Conservation (phyloP, 1,140 invertebrate species). For the Camponotus vicinus region DNA sequence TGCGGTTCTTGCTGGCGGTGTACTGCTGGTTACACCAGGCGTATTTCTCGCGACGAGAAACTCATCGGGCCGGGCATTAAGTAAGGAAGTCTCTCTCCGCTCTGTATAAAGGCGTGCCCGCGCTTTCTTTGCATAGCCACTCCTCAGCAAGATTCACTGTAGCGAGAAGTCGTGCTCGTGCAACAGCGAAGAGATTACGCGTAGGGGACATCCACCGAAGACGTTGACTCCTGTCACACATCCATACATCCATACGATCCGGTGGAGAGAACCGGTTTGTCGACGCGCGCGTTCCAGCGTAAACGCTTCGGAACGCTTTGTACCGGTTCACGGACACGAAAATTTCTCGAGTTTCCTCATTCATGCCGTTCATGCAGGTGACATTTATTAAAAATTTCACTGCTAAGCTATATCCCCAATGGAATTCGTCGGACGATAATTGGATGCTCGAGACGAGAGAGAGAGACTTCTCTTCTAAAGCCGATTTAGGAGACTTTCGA, state of each 20-base stretch:
- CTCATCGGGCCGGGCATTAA: slow-evolving; percentile 17
- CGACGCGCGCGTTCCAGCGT: slow-evolving; percentile 21
- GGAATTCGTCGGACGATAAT: slow-evolving; percentile 46
- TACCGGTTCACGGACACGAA: background rate
- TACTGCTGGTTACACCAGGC: background rate
- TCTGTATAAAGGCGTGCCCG: slow-evolving; percentile 45
- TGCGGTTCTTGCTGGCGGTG: background rate
- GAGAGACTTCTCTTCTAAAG: slow-evolving; percentile 20
- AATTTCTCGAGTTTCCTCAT: slow-evolving; percentile 35
- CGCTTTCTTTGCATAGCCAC: slow-evolving; percentile 56
- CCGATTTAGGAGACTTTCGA: slow-evolving; percentile 36
- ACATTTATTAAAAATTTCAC: slow-evolving; percentile 57
- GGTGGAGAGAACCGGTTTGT: slow-evolving; percentile 41
- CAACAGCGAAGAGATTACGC: slow-evolving; percentile 21
- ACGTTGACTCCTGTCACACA: slow-evolving; percentile 60
- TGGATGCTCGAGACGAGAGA: background rate
- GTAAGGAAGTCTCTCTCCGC: slow-evolving; percentile 40
- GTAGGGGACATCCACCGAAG: slow-evolving; percentile 35
- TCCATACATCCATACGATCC: slow-evolving; percentile 3
- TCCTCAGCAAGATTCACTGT: slow-evolving; percentile 50
- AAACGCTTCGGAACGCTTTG: slow-evolving; percentile 22
- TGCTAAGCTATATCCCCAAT: background rate
- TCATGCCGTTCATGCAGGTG: slow-evolving; percentile 5
- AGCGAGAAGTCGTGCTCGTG: slow-evolving; percentile 20
- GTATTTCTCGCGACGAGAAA: slow-evolving; percentile 52